Conservation (phyloP, 92 coral and sea anemone genomes). For the Chrysogorgia sp. region DNA sequence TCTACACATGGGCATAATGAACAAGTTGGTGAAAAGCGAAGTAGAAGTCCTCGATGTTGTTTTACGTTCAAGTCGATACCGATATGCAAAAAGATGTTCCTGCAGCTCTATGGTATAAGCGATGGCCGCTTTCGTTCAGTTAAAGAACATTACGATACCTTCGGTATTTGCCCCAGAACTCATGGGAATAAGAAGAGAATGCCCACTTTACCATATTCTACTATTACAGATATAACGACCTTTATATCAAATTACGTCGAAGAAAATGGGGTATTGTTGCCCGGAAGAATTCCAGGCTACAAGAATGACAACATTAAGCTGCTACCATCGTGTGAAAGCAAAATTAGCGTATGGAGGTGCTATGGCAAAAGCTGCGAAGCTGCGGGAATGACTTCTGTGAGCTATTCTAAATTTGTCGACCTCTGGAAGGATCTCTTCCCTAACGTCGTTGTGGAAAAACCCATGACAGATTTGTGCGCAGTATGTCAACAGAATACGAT, state of each 20-base stretch:
- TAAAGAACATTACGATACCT: too few species aligned
- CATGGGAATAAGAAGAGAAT: constrained; percentile 50
- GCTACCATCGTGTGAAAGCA: constrained; percentile 13
- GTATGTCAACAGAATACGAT: constrained; percentile 64
- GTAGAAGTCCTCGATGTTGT: constrained; percentile 32
- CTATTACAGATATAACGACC: constrained; percentile 40
- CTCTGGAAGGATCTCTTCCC: constrained; percentile 60
- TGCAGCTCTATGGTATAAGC: constrained; percentile 52
- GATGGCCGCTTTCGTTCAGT: constrained; percentile 59
- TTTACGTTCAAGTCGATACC: too few species aligned
- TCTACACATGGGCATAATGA: too few species aligned
- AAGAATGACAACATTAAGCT: constrained; percentile 25
- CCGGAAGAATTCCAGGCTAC: constrained; percentile 25
- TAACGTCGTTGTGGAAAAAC: constrained; percentile 62
- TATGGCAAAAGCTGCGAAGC: constrained; percentile 47
- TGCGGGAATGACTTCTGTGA: constrained; percentile 45
- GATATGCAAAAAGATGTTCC: too few species aligned
- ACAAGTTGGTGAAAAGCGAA: constrained; percentile 53
- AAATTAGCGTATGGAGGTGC: constrained; percentile 18
- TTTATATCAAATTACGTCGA: too few species aligned
- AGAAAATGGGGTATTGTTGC: too few species aligned
- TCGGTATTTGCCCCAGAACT: constrained; percentile 30
- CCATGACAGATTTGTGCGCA: constrained; percentile 66
- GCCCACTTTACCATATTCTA: constrained; percentile 42
- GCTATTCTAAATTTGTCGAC: constrained; percentile 58